Evolutionary conservation across 1,140 invertebrate genomes (phyloP).

Genomic region (Diplogasteroides magnus): DNA sequence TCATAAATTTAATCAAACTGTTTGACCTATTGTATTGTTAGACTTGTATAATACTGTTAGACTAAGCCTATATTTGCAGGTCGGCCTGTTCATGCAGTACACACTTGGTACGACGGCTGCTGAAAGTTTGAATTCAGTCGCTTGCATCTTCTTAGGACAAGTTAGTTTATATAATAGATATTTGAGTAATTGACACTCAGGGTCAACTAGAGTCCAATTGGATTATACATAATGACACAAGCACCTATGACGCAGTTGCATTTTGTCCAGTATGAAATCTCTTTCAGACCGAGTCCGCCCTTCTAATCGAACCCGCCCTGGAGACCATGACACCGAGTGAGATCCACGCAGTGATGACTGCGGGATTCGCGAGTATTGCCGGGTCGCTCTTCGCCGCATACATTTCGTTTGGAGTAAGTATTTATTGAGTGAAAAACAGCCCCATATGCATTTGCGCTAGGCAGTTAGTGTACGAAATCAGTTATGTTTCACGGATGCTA

Average conservation of each 20-base stretch:
- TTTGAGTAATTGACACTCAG: too few relatives aligned
- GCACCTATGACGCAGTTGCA: too few relatives aligned
- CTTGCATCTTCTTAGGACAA: conserved; percentile 83
- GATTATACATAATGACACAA: too few relatives aligned
- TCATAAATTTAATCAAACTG: too few relatives aligned
- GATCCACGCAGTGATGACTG: conserved; percentile 83
- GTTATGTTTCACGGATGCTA: too few relatives aligned
- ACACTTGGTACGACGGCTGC: conserved; percentile 73
- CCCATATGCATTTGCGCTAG: too few relatives aligned
- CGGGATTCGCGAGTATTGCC: conserved; percentile 88
- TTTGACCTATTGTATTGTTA: too few relatives aligned
- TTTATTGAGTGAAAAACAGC: neutral
- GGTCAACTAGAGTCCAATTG: too few relatives aligned
- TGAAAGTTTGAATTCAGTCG: conserved; percentile 82
- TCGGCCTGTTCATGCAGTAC: conserved; percentile 28
- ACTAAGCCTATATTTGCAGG: too few relatives aligned
- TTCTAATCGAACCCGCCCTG: conserved; percentile 79
- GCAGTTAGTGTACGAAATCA: too few relatives aligned
- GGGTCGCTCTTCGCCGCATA: conserved; percentile 87
- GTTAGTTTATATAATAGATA: too few relatives aligned
- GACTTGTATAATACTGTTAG: too few relatives aligned
- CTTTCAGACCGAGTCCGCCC: conserved; percentile 75
- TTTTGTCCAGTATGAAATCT: conserved; percentile 27
- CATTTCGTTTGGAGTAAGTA: conserved; percentile 78
- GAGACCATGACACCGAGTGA: conserved; percentile 78